These are phyloP conservation scores for Argyra leucocephala DNA, from an alignment of 2,888 invertebrate genomes.

Conservation along the genomic window DNA sequence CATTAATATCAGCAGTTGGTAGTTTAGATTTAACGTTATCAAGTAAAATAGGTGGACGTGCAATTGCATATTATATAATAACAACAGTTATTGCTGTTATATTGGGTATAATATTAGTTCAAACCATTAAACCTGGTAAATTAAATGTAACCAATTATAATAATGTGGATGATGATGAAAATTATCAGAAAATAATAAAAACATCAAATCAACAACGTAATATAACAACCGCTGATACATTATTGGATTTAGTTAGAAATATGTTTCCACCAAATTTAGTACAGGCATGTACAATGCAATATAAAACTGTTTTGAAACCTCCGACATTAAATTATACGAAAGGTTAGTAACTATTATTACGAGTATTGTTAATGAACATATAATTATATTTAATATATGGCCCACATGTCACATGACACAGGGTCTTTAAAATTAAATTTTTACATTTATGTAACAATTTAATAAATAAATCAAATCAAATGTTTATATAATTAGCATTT, in stretches of 20 bases:
- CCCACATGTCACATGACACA: too few species aligned
- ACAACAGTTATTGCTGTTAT: slow-evolving; percentile 62
- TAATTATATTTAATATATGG: too few species aligned
- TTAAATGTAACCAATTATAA: slow-evolving; percentile 14
- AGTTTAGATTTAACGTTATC: slow-evolving; percentile 58
- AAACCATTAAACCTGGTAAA: slow-evolving; percentile 54
- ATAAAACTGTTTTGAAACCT: slow-evolving; percentile 34
- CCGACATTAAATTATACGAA: slow-evolving; percentile 28
- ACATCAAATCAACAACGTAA: slow-evolving; percentile 36
- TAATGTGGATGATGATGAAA: slow-evolving; percentile 10
- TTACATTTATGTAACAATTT: too few species aligned
- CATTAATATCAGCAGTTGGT: slow-evolving; percentile 59
- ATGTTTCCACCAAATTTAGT: slow-evolving; percentile 79
- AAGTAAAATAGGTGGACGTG: slow-evolving; percentile 55
- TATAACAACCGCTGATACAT: slow-evolving; percentile 56
- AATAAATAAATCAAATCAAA: too few species aligned
- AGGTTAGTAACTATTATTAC: slow-evolving; percentile 26
- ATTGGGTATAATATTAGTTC: slow-evolving; percentile 61
- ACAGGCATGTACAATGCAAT: slow-evolving; percentile 64
- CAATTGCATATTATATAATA: slow-evolving; percentile 57
- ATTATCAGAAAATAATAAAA: background rate
- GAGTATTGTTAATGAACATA: too few species aligned
- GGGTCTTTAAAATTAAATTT: too few species aligned
- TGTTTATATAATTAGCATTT: too few species aligned
- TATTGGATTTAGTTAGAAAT: slow-evolving; percentile 64